Base-by-base conservation (phyloP, 2,113 vertebrate species). In the Telmatochromis sp. region DNA sequence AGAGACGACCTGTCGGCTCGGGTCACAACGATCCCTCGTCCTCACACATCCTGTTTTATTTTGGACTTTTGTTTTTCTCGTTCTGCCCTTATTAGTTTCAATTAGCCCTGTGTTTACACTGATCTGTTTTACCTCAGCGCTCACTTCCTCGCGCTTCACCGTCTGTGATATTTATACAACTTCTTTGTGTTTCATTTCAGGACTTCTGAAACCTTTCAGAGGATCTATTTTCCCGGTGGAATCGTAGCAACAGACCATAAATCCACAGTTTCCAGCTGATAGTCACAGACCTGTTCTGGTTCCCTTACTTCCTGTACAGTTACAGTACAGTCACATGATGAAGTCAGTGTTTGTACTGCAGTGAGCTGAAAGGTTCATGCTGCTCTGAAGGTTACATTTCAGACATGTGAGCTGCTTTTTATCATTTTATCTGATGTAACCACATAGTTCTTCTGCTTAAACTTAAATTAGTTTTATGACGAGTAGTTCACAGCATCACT, bases 101-200 rank as follows among this genome's bases (percentile, higher is more conserved):
- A 1, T 7, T 5, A 47, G 71, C 42, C 23, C 14, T 1, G 23
- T 75, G 71, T 47, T 75, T 28, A 47, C 1, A 12, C 14, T 47
- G 40, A 40, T 73, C 21, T 73, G 42, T 75, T 75, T 28, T 12
- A 4, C 71, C 9, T 75, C 42, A 75, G 23, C 6, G 1, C 68
- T 75, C 21, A 11, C 40, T 75, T 75, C 65, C 65, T 40, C 11
- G 0, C 11, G 1, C 35, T 42, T 42, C 12, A 0, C 35, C 0
- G 37, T 23, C 35, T 23, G 2, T 42, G 35, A 42, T 42, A 3
- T 71, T 71, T 71, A 71, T 6, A 71, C n/a, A 6, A 42, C n/a
- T 42, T 0, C 63, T 6, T 15, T 42, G 12, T 42, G 65, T 71
- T 71, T 71, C n/a, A 9, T 23, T 71, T 9, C 65, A 6, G 65